phyloP scores from a whole-genome alignment of 2,888 invertebrate genomes.

The Lottia gigantea region DNA sequence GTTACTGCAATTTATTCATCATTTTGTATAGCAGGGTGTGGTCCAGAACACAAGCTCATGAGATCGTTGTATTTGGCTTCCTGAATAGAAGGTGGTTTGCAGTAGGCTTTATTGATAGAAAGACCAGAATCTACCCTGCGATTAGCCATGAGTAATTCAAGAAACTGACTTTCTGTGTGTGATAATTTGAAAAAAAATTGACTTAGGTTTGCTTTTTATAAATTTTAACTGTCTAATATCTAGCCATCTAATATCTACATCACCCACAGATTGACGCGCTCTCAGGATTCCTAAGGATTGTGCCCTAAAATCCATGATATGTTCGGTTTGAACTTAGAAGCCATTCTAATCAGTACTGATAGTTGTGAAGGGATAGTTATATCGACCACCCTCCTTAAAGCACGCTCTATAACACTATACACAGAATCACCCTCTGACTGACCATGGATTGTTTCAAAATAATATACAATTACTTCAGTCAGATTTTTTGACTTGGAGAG shows the following conservation, averaged over 20 bases:
- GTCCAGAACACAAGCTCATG: not conserved
- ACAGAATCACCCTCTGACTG: constrained; percentile 13
- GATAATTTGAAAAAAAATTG: not conserved
- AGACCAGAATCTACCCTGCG: not conserved
- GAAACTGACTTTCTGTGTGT: not conserved
- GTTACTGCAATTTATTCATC: too few species aligned
- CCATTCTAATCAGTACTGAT: not conserved
- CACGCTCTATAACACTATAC: not conserved
- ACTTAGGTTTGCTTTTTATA: not conserved
- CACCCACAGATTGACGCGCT: not conserved
- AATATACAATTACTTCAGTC: not conserved
- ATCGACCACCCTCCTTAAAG: not conserved
- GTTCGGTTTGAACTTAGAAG: constrained; percentile 6
- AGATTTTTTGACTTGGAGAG: not conserved
- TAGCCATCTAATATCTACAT: not conserved
- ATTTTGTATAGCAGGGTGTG: too few species aligned
- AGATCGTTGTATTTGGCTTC: not conserved
- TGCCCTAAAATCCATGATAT: constrained; percentile 11
- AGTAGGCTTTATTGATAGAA: not conserved
- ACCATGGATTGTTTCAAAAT: constrained; percentile 14
- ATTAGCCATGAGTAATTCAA: not conserved
- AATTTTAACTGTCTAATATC: constrained; percentile 6
- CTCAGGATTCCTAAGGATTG: not conserved
- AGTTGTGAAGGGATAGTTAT: not conserved
- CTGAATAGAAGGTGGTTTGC: not conserved